phyloP scores from a whole-genome alignment of 2,113 vertebrate species.

The Chrysochloris asiatica region DNA sequence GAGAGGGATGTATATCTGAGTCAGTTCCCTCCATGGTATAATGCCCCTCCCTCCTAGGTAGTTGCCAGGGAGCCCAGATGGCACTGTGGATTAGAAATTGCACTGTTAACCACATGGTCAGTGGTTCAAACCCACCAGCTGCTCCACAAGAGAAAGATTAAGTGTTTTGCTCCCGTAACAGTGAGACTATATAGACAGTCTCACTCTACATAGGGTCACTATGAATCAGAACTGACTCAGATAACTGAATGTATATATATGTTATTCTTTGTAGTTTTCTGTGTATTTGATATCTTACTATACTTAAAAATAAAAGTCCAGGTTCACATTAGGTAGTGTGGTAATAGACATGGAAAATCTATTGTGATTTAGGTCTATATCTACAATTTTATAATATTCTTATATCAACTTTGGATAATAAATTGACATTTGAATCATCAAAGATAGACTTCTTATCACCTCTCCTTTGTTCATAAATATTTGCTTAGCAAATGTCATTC shows the following conservation, averaged over 20 bases:
- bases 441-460: background rate
- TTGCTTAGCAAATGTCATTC: background rate
- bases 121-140: no score
- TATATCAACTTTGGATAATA: background rate
- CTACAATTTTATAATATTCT: background rate
- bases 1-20: no score
- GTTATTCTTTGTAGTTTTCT: background rate
- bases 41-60: no score
- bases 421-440: background rate
- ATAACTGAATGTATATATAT: background rate
- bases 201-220: no score
- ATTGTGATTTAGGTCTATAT: background rate
- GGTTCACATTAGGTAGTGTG: background rate
- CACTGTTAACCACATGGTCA: no score
- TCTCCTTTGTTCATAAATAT: background rate
- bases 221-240: no score
- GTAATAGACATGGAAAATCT: background rate
- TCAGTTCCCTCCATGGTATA: no score
- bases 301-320: background rate
- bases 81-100: no score
- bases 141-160: no score
- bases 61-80: no score
- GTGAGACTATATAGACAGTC: no score
- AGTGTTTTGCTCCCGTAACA: no score
- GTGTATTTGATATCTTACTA: background rate